phyloP scores from a whole-genome alignment of 2,797 vertebrate genomes.

The Scolopax bukidnonensis region DNA sequence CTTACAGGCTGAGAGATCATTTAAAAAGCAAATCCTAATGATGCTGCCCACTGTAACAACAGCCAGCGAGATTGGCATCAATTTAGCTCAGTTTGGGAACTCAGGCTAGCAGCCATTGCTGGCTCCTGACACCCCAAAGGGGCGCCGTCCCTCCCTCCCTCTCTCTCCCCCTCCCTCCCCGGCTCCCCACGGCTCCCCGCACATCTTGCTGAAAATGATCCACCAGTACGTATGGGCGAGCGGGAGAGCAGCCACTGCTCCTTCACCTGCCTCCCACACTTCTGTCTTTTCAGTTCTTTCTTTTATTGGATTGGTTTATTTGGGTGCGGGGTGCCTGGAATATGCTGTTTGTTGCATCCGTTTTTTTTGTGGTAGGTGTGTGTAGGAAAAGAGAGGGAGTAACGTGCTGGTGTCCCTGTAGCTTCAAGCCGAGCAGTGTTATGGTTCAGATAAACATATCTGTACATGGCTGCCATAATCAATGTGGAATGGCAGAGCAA shows the following conservation, averaged over 20 bases:
- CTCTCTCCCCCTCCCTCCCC: background rate
- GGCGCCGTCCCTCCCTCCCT: background rate
- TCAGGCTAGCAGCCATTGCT: conserved; percentile 73
- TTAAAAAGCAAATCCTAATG: conserved; percentile 96
- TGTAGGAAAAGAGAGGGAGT: conserved; percentile 24
- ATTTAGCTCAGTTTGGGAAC: conserved; percentile 84
- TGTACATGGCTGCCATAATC: conserved; percentile 72
- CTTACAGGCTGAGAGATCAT: conserved; percentile 90
- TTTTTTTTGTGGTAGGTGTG: conserved; percentile 10
- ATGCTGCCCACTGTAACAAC: conserved; percentile 88
- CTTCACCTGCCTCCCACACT: background rate
- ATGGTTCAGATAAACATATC: conserved; percentile 65
- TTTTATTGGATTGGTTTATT: background rate
- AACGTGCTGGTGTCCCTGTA: conserved; percentile 25
- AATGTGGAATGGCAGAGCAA: conserved; percentile 70
- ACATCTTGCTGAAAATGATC: background rate
- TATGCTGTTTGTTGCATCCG: background rate
- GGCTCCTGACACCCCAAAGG: conserved; percentile 72
- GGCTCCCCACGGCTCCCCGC: background rate
- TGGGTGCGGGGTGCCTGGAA: background rate
- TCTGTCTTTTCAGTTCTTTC: background rate
- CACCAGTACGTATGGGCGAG: background rate
- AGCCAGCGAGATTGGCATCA: conserved; percentile 85
- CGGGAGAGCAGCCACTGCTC: background rate
- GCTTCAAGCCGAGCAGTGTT: conserved; percentile 57